Evolutionary conservation across 2,113 vertebrate genomes (phyloP).

Genomic region (Acrocephalus kingi): DNA sequence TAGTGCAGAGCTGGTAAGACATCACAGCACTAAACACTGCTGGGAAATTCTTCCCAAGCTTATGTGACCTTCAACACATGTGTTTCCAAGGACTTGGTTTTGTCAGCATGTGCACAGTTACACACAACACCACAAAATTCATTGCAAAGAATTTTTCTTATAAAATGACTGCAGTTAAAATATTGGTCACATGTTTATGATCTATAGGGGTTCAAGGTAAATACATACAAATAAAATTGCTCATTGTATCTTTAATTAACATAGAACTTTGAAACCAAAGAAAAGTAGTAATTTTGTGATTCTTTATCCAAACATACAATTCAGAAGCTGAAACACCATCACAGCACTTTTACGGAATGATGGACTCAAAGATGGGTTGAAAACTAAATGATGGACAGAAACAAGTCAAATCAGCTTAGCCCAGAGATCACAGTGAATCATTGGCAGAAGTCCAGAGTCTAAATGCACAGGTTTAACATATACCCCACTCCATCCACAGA

Average conservation of each 20-base stretch:
- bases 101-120: not conserved
- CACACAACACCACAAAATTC: not conserved
- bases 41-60: slow-evolving; percentile 41
- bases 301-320: not conserved
- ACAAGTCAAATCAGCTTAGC: not conserved
- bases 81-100: slow-evolving; percentile 22
- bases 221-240: not conserved
- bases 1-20: not conserved
- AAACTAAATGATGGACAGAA: not conserved
- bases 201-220: not conserved
- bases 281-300: not conserved
- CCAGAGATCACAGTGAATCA: not conserved
- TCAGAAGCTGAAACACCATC: not conserved
- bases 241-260: not conserved
- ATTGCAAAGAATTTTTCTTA: not conserved
- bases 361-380: not conserved
- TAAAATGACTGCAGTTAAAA: not conserved
- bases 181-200: accelerated
- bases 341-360: not conserved
- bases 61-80: not conserved
- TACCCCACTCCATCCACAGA: not conserved
- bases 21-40: not conserved
- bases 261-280: not conserved
- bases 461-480: not conserved
- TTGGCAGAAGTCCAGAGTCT: not conserved